phyloP scores from a whole-genome alignment of 2,797 vertebrate species.

The Potorous gilbertii region DNA sequence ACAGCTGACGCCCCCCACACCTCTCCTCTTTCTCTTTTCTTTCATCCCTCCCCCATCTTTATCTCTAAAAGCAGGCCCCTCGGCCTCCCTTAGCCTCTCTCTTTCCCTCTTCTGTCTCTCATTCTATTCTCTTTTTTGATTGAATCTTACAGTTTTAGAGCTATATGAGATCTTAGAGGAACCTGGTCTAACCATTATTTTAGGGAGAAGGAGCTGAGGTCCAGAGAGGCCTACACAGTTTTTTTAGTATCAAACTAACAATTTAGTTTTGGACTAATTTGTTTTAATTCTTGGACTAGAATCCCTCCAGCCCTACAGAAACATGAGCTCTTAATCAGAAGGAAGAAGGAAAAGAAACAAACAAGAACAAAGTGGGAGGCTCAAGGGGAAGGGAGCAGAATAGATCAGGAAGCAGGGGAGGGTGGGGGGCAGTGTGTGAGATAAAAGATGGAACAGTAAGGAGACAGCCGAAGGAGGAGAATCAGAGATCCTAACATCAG shows the following conservation, averaged over 20 bases:
- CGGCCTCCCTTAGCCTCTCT: not conserved
- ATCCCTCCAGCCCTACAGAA: not conserved
- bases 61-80: not conserved
- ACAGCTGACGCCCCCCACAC: not conserved
- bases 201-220: not conserved
- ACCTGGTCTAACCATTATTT: not conserved
- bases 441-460: not conserved
- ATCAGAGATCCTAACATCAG: not conserved
- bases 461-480: not conserved
- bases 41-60: not conserved
- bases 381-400: not conserved
- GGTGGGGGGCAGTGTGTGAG: no score
- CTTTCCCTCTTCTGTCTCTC: not conserved
- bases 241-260: not conserved
- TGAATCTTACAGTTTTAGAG: not conserved
- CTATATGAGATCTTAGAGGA: not conserved
- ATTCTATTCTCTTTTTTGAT: not conserved
- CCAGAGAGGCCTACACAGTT: not conserved
- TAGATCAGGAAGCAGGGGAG: not conserved
- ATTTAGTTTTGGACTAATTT: not conserved
- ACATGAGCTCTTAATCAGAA: not conserved
- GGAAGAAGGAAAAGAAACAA: not conserved
- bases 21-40: not conserved
- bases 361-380: not conserved
- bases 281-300: not conserved